A percentile compares a stretch with the other conserved stretches of the same genome.
phyloP scores from a whole-genome alignment of 2,113 vertebrate genomes.

The Panurus biarmicus region DNA sequence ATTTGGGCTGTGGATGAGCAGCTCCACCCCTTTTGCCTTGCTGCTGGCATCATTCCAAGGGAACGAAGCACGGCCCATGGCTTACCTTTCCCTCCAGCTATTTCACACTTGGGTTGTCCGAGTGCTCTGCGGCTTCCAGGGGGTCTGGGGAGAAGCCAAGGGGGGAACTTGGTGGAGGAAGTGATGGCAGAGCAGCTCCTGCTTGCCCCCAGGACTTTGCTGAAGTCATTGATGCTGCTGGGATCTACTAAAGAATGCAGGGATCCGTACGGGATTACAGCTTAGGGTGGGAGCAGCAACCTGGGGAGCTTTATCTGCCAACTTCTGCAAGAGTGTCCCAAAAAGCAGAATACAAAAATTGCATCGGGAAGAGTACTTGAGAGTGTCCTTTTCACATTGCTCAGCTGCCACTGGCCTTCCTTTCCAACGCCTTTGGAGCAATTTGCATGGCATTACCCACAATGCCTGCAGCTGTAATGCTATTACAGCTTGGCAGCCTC shows the following conservation, averaged over 20 bases:
- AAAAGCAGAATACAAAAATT: background rate
- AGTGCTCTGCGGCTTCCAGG: rapidly evolving
- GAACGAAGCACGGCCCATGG: background rate
- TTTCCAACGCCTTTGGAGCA: conserved; percentile 37
- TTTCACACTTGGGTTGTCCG: rapidly evolving
- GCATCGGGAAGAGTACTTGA: background rate
- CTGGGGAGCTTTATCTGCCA: background rate
- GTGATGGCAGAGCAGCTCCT: background rate
- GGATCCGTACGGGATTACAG: rapidly evolving
- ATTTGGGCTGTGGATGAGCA: background rate
- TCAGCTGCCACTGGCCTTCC: background rate
- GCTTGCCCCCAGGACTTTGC: background rate
- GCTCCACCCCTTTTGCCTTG: background rate
- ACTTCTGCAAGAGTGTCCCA: background rate
- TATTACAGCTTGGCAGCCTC: conserved; percentile 52
- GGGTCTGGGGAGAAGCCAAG: rapidly evolving
- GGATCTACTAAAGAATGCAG: background rate
- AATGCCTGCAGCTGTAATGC: conserved; percentile 47
- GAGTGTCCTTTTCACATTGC: conserved; percentile 48
- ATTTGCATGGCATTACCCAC: conserved; percentile 63
- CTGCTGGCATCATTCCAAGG: background rate
- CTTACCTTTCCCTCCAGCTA: background rate
- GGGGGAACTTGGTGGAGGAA: background rate
- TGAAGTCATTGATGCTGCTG: background rate
- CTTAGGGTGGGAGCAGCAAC: too few relatives aligned